A percentile compares a stretch with the other conserved stretches of the same genome.
Evolutionary conservation across 1,140 invertebrate genomes (phyloP).

Genomic region (Papilio polyxenes): DNA sequence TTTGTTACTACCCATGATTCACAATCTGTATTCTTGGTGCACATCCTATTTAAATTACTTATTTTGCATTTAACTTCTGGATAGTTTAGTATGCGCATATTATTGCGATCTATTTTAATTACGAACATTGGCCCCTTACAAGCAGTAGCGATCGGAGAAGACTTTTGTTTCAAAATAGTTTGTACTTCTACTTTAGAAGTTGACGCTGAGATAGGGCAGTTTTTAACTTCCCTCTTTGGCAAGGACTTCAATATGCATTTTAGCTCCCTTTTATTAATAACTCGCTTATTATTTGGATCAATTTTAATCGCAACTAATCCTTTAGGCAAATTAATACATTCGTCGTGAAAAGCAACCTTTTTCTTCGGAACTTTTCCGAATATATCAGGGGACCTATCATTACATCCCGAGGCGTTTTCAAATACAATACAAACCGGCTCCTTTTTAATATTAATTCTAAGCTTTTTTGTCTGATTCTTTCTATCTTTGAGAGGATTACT

Average conservation of each 20-base stretch:
- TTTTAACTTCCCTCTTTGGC: conserved; percentile 19
- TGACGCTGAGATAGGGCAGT: neutral
- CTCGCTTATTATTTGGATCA: conserved; percentile 52
- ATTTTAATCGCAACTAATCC: conserved; percentile 56
- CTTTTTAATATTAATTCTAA: conserved; percentile 4
- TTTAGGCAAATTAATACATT: conserved; percentile 28
- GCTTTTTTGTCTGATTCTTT: conserved; percentile 1
- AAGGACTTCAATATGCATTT: conserved; percentile 37
- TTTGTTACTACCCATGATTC: neutral
- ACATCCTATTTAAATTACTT: conserved; percentile 12
- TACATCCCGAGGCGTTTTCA: neutral
- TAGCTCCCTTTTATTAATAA: conserved; percentile 58
- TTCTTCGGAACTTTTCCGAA: neutral
- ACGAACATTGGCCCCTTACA: conserved; percentile 29
- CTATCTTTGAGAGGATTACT: neutral
- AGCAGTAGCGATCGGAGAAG: neutral
- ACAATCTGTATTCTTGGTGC: neutral
- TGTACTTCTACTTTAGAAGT: conserved; percentile 20
- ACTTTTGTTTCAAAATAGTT: neutral
- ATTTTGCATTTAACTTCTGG: conserved; percentile 26
- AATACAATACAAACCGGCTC: neutral
- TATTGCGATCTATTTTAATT: conserved; percentile 27
- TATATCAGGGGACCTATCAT: neutral
- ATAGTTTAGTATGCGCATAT: conserved; percentile 30
- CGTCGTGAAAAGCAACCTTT: conserved; percentile 1